Percentiles rank a stretch among this genome's conserved stretches.
phyloP scores from a whole-genome alignment of 1,140 invertebrate genomes.

The Galendromus occidentalis region DNA sequence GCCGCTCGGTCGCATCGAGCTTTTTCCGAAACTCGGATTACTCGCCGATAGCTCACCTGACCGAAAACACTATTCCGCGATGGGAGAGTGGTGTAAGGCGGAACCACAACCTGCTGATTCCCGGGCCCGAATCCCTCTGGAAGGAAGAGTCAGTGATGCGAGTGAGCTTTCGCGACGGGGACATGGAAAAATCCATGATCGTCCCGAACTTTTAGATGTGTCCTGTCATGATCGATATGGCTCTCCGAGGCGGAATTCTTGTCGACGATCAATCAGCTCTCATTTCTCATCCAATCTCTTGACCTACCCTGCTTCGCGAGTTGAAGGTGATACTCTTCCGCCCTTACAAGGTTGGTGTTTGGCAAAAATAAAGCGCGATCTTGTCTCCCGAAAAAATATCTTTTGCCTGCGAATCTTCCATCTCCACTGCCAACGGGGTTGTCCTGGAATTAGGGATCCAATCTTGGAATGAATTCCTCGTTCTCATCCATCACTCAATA shows the following conservation, averaged over 20 bases:
- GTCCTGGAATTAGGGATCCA: constrained; percentile 25
- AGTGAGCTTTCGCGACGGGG: too few relatives aligned
- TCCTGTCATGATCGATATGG: too few relatives aligned
- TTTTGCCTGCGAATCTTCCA: constrained; percentile 47
- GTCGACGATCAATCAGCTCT: too few relatives aligned
- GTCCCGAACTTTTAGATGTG: too few relatives aligned
- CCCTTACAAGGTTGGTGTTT: constrained; percentile 1
- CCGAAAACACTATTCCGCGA: neutral
- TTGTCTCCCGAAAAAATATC: constrained; percentile 45
- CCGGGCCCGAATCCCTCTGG: neutral
- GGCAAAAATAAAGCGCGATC: constrained; percentile 8
- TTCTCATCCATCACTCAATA: neutral
- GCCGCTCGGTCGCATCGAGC: too few relatives aligned
- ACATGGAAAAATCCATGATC: too few relatives aligned
- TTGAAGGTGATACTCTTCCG: neutral
- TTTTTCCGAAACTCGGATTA: too few relatives aligned
- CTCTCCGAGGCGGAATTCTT: too few relatives aligned
- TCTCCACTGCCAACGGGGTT: constrained; percentile 38
- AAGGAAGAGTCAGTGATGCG: neutral
- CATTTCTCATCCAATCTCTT: too few relatives aligned
- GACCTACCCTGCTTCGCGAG: neutral
- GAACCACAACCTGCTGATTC: neutral
- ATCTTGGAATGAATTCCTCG: too few relatives aligned
- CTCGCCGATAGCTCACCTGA: too few relatives aligned
- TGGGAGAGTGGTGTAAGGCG: neutral